phyloP scores from a whole-genome alignment of 1,140 invertebrate genomes.

The Cydia fagiglandana region DNA sequence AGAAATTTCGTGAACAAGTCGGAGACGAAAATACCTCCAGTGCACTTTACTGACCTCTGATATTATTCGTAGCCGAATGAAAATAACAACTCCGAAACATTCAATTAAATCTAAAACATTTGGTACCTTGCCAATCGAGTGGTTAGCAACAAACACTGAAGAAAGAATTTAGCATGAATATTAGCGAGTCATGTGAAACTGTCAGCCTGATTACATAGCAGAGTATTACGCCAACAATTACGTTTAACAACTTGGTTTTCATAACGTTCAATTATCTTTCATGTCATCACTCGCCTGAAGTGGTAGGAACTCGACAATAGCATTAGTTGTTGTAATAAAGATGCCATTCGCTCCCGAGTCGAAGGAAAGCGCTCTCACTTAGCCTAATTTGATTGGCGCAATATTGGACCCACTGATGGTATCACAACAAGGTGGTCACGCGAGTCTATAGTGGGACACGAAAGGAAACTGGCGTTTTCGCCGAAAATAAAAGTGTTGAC shows the following conservation, averaged over 20 bases:
- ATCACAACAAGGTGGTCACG: constrained; percentile 25
- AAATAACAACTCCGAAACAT: constrained; percentile 17
- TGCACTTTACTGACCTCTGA: constrained; percentile 2
- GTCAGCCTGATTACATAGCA: background rate
- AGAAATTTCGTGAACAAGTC: background rate
- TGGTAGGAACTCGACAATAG: constrained; percentile 9
- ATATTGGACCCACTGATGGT: constrained; percentile 20
- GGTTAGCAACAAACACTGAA: constrained; percentile 15
- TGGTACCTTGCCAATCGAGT: background rate
- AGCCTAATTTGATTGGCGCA: constrained; percentile 32
- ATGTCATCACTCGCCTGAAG: constrained; percentile 16
- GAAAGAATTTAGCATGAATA: constrained; percentile 17
- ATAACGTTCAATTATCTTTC: constrained; percentile 26
- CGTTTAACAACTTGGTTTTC: constrained; percentile 11
- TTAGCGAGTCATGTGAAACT: constrained; percentile 23
- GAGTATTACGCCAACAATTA: constrained; percentile 23
- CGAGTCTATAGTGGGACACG: background rate
- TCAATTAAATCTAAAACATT: constrained; percentile 32
- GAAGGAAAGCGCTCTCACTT: constrained; percentile 28
- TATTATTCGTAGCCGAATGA: constrained; percentile 7
- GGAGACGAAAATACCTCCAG: background rate
- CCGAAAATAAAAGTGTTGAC: constrained; percentile 1
- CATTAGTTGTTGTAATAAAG: constrained; percentile 27
- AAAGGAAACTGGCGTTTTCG: constrained; percentile 6
- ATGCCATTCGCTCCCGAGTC: constrained; percentile 25